Percentiles rank a stretch among this genome's conserved stretches.
Evolutionary conservation across 2,113 vertebrate genomes (phyloP).

Genomic region (Romanogobio albipinnatus): DNA sequence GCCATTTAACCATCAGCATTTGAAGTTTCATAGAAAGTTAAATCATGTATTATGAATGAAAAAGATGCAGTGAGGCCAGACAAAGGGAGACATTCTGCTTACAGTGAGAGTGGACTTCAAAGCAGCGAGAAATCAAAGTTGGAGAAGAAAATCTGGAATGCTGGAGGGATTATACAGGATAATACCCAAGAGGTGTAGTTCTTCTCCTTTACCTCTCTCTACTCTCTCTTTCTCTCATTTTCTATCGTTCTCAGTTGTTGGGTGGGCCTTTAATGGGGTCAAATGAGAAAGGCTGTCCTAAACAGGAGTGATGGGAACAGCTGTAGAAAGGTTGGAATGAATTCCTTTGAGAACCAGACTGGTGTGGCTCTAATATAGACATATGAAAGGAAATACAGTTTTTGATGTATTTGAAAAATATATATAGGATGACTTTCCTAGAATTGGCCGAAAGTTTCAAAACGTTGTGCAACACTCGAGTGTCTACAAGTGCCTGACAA

Average conservation of each 20-base stretch:
- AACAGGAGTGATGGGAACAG: conserved; percentile 50
- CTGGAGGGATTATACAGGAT: conserved; percentile 20
- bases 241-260: conserved; percentile 9
- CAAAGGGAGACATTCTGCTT: conserved; percentile 1
- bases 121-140: conserved; percentile 13
- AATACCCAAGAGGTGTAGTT: conserved; percentile 6
- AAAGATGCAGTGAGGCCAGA: conserved; percentile 27
- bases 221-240: not conserved
- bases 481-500: not conserved
- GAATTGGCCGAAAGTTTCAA: not conserved
- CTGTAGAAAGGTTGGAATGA: conserved; percentile 28
- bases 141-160: conserved; percentile 24
- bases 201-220: not conserved
- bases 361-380: not conserved
- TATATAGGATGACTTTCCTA: not conserved
- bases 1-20: not conserved
- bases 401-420: not conserved
- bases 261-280: conserved; percentile 37
- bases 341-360: not conserved
- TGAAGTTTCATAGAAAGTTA: not conserved
- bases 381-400: not conserved
- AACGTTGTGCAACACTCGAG: not conserved
- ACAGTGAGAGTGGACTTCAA: conserved; percentile 32
- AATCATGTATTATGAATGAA: conserved; percentile 14
- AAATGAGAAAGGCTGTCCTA: conserved; percentile 26